These are phyloP conservation scores for Okamejei kenojei DNA, from an alignment of 2,797 vertebrate species.

Conservation along the genomic window DNA sequence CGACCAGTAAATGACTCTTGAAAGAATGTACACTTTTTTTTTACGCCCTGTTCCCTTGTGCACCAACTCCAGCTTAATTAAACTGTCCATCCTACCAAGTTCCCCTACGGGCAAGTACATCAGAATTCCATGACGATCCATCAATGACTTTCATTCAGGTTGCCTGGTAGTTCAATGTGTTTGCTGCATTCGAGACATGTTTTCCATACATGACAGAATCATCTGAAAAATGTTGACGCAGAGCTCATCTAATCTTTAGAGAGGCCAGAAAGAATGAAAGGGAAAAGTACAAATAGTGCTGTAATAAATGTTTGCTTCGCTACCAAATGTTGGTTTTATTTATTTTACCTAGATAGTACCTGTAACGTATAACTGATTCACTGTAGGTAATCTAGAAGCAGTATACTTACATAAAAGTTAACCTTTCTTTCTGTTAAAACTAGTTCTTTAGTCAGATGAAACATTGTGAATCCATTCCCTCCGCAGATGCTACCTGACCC, in stretches of 20 bases:
- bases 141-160: not conserved
- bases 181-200: not conserved
- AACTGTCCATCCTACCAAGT: constrained; percentile 14
- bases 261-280: not conserved
- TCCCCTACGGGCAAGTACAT: not conserved
- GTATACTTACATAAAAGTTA: not conserved
- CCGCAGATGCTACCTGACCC: no score
- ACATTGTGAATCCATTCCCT: no score
- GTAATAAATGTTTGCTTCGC: not conserved
- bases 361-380: not conserved
- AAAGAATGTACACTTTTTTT: not conserved
- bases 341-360: not conserved
- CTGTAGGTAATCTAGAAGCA: not conserved
- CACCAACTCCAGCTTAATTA: not conserved
- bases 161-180: not conserved
- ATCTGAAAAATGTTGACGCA: not conserved
- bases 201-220: not conserved
- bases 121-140: constrained; percentile 20
- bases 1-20: constrained; percentile 23
- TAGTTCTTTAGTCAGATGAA: not conserved
- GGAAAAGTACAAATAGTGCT: not conserved
- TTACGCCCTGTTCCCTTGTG: not conserved
- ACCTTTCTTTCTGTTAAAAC: not conserved
- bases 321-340: not conserved
- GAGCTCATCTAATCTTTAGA: not conserved